Evolutionary conservation across 2,888 invertebrate species (phyloP), one percentile per base, ranked within the genome.

Genomic region (Fissipunctia ypsillon): DNA sequence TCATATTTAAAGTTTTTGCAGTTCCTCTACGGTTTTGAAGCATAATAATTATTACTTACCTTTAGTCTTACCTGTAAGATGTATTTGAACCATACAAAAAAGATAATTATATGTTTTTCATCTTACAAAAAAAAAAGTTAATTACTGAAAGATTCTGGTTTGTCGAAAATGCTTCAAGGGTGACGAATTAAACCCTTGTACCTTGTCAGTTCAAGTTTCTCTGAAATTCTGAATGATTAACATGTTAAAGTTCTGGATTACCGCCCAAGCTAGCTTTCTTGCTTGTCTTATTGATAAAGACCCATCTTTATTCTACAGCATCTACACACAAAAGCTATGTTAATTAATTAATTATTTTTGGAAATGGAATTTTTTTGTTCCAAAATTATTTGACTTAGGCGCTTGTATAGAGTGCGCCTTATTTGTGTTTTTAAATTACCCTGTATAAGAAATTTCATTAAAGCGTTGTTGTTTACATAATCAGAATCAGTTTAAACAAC

Each of bases 161-260:
- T 54, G 25, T n/a, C 5, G 38, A 38, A 28, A 54, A 35, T 45
- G 3, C 35, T 60, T 59, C 16, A 60, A 9, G 61, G n/a, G 48
- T 75, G 35, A 50, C 48, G 65, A 65, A 74, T 65, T 50, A 10
- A 56, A 35, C 25, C 45, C 59, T 59, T 41, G 65, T 52, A 41
- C 16, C 38, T 67, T 68, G 68, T 64, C 41, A 60, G 75, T 59
- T 69, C 10, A 73, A 73, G 16, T 45, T 50, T 9, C 14, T 35
- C 57, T 78, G 28, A 77, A 69, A 50, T 63, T 35, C 56, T 70
- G 28, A 76, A 69, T 77, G 50, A 76, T 77, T 69, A 48, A 57
- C 57, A 69, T 69, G 31, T 64, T 50, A 9, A 63, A 64, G 57
- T 70, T 70, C 43, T n/a, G n/a, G n/a, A 57, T 52, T 45, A 28